A percentile compares a stretch with the other conserved stretches of the same genome.
phyloP scores from a whole-genome alignment of 2,888 invertebrate genomes.

The Xestia c-nigrum region DNA sequence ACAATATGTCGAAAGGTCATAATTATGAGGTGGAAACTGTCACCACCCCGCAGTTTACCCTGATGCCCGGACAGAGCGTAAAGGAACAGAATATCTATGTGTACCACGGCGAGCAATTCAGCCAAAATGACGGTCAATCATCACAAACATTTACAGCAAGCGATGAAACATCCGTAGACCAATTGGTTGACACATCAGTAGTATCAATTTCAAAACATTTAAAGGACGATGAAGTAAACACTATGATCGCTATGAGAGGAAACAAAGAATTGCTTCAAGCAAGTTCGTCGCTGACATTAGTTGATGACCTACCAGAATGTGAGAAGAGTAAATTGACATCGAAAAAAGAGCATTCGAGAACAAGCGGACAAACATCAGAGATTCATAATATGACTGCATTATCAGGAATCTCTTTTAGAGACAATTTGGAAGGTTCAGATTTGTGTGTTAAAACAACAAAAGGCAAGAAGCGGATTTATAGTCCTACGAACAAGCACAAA shows the following conservation, averaged over 20 bases:
- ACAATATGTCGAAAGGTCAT: slow-evolving; percentile 11
- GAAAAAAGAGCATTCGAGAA: not conserved
- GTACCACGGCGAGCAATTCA: slow-evolving; percentile 42
- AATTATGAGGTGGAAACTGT: slow-evolving; percentile 53
- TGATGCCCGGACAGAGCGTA: slow-evolving; percentile 7
- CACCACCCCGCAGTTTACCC: slow-evolving; percentile 47
- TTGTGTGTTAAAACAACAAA: slow-evolving; percentile 42
- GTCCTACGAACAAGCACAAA: slow-evolving; percentile 68
- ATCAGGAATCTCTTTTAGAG: not conserved
- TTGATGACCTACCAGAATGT: slow-evolving; percentile 75
- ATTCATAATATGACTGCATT: slow-evolving; percentile 24
- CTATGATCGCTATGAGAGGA: slow-evolving; percentile 81
- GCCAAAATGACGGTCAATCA: slow-evolving; percentile 43
- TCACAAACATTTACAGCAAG: slow-evolving; percentile 41
- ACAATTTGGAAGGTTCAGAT: not conserved
- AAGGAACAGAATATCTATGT: slow-evolving; percentile 55
- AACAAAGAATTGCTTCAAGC: slow-evolving; percentile 78
- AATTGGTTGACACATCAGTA: slow-evolving; percentile 52
- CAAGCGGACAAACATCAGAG: slow-evolving; percentile 25
- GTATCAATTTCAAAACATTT: slow-evolving; percentile 62
- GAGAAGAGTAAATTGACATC: slow-evolving; percentile 18
- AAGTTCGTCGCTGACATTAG: slow-evolving; percentile 81
- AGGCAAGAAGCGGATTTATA: slow-evolving; percentile 77
- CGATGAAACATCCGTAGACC: slow-evolving; percentile 69
- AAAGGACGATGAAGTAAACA: slow-evolving; percentile 78